Evolutionary conservation across 2,797 vertebrate species (phyloP).

Genomic region (Ceryle rudis): DNA sequence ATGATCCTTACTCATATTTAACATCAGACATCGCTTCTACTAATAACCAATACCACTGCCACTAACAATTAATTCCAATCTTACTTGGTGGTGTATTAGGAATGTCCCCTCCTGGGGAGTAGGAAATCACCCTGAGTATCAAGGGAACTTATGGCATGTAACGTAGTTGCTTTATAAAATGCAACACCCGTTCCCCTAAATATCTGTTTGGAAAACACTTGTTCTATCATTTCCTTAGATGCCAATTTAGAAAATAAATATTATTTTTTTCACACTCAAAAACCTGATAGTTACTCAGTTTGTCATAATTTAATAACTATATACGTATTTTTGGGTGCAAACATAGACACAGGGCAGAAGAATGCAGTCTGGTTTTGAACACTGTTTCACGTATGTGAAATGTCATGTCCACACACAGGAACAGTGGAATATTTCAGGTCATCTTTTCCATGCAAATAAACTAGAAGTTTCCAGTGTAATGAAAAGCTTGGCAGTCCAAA

Average conservation of each 20-base stretch:
- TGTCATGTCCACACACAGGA: fast-evolving
- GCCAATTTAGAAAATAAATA: fast-evolving
- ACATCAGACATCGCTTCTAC: not conserved
- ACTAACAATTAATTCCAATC: not conserved
- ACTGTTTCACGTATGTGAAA: fast-evolving
- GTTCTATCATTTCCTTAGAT: not conserved
- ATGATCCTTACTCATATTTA: not conserved
- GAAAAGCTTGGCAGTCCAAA: not conserved
- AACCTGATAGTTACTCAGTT: not conserved
- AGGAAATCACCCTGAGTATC: not conserved
- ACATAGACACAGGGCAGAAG: not conserved
- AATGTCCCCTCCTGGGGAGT: not conserved
- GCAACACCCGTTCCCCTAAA: not conserved
- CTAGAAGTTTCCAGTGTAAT: not conserved
- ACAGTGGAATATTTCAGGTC: not conserved
- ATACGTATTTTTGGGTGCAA: fast-evolving
- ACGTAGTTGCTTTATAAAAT: not conserved
- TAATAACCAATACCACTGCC: not conserved
- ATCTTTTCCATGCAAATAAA: not conserved
- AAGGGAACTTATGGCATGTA: not conserved
- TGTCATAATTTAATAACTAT: not conserved
- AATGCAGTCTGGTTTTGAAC: not conserved
- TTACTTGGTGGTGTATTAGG: not conserved
- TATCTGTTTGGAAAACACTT: not conserved
- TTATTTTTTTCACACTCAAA: not conserved